Evolutionary conservation across 2,113 vertebrate species (phyloP).

Genomic region (Pedetes capensis): DNA sequence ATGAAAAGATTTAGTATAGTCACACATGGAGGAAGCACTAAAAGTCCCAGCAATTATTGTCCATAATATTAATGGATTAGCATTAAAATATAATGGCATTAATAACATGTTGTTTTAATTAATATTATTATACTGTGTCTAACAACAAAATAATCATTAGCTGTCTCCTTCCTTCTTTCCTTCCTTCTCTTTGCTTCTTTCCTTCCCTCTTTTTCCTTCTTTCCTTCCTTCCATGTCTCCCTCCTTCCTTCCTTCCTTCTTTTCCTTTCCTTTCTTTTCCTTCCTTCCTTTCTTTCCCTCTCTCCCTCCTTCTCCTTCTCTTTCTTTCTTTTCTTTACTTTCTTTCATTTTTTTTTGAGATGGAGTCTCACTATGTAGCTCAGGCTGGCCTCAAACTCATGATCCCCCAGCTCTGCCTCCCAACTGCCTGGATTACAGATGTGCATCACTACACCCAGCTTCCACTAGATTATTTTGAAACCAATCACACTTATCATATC

Average conservation of each 20-base stretch:
- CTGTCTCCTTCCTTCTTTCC: not conserved
- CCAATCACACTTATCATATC: not conserved
- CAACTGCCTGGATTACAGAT: not conserved
- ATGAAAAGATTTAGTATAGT: constrained; percentile 7
- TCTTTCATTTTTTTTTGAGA: no score
- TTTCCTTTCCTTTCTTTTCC: no score
- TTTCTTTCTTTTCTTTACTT: no score
- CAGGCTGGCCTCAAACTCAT: not conserved
- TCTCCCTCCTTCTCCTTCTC: not conserved
- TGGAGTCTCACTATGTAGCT: not conserved
- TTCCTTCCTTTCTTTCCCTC: not conserved
- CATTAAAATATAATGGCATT: not conserved
- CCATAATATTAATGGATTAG: not conserved
- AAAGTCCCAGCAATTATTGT: not conserved
- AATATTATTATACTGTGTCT: not conserved
- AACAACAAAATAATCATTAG: no score
- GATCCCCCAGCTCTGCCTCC: not conserved
- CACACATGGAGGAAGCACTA: not conserved
- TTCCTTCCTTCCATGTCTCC: not conserved
- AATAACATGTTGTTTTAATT: no score
- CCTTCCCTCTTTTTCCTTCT: not conserved
- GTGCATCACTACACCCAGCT: not conserved
- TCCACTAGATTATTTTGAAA: not conserved
- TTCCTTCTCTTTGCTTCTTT: no score
- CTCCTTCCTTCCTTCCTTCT: not conserved